Conservation (phyloP, 2,888 invertebrate species). For the Phytoseiulus persimilis region DNA sequence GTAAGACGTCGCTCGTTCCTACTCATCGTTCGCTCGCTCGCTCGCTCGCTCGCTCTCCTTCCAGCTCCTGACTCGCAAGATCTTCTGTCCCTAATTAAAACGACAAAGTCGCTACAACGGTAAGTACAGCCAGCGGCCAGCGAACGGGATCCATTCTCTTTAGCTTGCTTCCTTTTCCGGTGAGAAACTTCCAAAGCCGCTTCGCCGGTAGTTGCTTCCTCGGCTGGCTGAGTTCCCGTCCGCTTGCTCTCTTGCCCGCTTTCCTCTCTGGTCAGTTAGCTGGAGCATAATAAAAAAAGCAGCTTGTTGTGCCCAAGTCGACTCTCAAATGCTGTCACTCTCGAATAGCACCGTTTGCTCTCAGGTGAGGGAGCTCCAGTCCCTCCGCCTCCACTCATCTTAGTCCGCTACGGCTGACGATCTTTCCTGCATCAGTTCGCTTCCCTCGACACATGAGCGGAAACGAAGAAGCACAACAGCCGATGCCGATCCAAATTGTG, state of each 20-base stretch:
- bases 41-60: neutral
- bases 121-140: constrained; percentile 5
- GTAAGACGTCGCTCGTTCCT: neutral
- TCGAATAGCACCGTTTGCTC: neutral
- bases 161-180: neutral
- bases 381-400: no score
- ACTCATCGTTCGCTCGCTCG: neutral
- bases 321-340: neutral
- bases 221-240: neutral
- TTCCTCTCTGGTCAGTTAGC: neutral
- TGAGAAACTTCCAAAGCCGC: neutral
- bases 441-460: no score
- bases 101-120: constrained; percentile 26
- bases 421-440: no score
- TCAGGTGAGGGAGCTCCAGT: neutral
- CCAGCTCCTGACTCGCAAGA: neutral
- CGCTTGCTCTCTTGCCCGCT: neutral
- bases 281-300: neutral
- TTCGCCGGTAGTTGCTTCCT: no score
- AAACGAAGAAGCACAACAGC: no score
- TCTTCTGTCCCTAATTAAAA: constrained; percentile 29
- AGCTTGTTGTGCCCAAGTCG: neutral
- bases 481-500: no score
- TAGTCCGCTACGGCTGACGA: no score
- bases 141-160: neutral